These are phyloP conservation scores for Glaucopsyche alexis DNA, from an alignment of 2,888 invertebrate species.

Conservation along the genomic window DNA sequence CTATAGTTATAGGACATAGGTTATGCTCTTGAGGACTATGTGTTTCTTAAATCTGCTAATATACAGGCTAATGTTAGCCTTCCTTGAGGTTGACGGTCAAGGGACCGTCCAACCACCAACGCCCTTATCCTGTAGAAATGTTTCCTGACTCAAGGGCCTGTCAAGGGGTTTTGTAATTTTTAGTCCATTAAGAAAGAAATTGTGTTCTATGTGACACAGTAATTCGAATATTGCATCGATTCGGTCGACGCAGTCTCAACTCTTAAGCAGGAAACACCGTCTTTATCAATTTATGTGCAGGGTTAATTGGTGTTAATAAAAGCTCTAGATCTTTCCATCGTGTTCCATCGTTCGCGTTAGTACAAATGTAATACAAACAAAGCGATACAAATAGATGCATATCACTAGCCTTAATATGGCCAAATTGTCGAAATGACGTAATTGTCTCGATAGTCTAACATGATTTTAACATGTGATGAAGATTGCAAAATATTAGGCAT, in stretches of 20 bases:
- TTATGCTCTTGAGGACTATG: too few species aligned
- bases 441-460: background rate
- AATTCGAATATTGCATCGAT: background rate
- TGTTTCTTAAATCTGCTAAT: too few species aligned
- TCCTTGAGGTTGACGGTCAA: too few species aligned
- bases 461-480: background rate
- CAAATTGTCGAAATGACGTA: background rate
- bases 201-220: background rate
- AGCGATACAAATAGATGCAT: background rate
- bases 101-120: too few species aligned
- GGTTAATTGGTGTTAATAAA: slow-evolving; percentile 52
- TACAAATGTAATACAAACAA: slow-evolving; percentile 4
- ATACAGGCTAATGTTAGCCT: too few species aligned
- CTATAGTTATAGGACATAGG: too few species aligned
- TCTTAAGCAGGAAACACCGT: slow-evolving; percentile 32
- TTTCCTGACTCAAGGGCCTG: too few species aligned
- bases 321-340: slow-evolving; percentile 37
- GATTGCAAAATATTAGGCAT: background rate
- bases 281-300: slow-evolving; percentile 48
- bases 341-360: background rate
- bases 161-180: too few species aligned
- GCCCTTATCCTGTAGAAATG: too few species aligned
- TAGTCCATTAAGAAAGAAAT: too few species aligned
- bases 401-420: background rate
- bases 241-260: background rate